phyloP scores from a whole-genome alignment of 2,888 invertebrate genomes.

The Stramonita haemastoma region DNA sequence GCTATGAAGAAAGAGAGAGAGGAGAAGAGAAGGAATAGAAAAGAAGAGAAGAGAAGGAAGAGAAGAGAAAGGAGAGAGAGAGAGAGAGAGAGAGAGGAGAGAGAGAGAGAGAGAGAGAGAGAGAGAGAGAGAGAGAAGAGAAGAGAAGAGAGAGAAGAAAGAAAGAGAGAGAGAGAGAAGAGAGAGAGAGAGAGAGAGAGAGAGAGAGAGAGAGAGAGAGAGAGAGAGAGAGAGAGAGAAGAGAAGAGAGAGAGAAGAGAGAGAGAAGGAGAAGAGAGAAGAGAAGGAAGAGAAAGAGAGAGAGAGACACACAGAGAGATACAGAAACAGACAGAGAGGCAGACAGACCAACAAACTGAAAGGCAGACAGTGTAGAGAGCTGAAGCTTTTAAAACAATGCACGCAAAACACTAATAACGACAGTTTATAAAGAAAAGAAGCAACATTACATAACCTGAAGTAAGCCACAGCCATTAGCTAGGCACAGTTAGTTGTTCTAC shows the following conservation, averaged over 20 bases:
- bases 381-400: not conserved
- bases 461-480: too few species aligned
- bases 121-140: not conserved
- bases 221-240: not conserved
- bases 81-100: not conserved
- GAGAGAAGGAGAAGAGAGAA: not conserved
- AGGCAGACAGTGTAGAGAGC: not conserved
- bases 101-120: not conserved
- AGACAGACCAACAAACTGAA: not conserved
- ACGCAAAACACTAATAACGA: too few species aligned
- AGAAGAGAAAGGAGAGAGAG: not conserved
- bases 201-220: not conserved
- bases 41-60: not conserved
- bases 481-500: too few species aligned
- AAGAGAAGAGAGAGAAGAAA: not conserved
- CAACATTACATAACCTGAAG: too few species aligned
- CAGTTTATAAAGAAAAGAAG: too few species aligned
- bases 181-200: not conserved
- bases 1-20: not conserved
- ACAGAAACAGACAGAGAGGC: not conserved
- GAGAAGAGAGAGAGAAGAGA: not conserved
- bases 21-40: not conserved
- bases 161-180: not conserved
- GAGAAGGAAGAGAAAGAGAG: not conserved
- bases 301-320: too few species aligned